A percentile compares a stretch with the other conserved stretches of the same genome.
Evolutionary conservation across 2,888 invertebrate genomes (phyloP).

Genomic region (Agonopterix alstromeriana): DNA sequence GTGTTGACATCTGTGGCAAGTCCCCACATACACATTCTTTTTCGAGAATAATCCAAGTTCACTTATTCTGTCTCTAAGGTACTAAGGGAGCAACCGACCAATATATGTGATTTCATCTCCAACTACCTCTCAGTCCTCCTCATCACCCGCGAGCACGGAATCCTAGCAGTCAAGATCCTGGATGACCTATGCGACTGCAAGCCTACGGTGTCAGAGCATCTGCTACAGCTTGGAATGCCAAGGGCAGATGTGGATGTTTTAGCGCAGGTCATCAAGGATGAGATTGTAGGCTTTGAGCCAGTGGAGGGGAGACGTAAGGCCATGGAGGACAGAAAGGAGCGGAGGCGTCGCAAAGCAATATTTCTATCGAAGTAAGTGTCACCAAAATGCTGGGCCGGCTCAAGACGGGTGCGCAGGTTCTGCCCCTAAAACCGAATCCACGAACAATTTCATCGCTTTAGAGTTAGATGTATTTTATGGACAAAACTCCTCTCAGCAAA

Average conservation of each 20-base stretch:
- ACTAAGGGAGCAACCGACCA: slow-evolving; percentile 80
- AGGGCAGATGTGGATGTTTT: slow-evolving; percentile 23
- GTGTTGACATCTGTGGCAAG: too few relatives aligned
- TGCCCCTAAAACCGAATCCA: too few relatives aligned
- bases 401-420: too few relatives aligned
- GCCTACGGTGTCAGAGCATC: slow-evolving; percentile 51
- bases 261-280: slow-evolving; percentile 49
- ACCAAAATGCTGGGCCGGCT: too few relatives aligned
- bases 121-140: slow-evolving; percentile 84
- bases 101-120: slow-evolving; percentile 81
- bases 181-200: slow-evolving; percentile 65
- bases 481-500: too few relatives aligned
- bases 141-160: slow-evolving; percentile 79
- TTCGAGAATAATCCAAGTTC: too few relatives aligned
- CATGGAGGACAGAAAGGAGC: too few relatives aligned
- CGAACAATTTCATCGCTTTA: too few relatives aligned
- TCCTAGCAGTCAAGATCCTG: slow-evolving; percentile 54
- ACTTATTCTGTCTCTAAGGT: slow-evolving; percentile 60
- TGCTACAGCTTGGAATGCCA: slow-evolving; percentile 40
- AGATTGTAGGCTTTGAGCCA: slow-evolving; percentile 39
- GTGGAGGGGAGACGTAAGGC: slow-evolving; percentile 43
- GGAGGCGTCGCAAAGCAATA: too few relatives aligned
- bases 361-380: too few relatives aligned
- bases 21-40: too few relatives aligned
- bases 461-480: too few relatives aligned